Evolutionary conservation across 2,888 invertebrate species (phyloP).

Genomic region (Allacma fusca): DNA sequence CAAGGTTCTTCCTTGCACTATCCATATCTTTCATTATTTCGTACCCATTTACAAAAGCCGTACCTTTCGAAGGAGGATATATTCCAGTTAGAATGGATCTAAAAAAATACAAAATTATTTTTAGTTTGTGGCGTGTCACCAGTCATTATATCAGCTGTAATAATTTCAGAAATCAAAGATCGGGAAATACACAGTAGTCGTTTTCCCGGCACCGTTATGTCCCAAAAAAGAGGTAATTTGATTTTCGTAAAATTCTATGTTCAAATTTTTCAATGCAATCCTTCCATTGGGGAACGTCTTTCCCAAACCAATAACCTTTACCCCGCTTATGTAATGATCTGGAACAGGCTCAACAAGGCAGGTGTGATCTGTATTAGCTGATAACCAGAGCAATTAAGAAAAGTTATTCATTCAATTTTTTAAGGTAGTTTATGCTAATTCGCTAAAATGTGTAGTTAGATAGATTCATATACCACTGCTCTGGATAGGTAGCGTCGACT

Average conservation of each 20-base stretch:
- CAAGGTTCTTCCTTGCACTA: constrained; percentile 73
- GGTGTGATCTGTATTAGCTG: neutral
- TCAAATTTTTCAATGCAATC: constrained; percentile 79
- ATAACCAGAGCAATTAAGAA: neutral
- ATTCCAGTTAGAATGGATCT: constrained; percentile 82
- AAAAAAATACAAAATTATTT: constrained; percentile 57
- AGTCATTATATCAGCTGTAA: neutral
- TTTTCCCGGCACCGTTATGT: constrained; percentile 92
- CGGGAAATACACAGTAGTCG: constrained; percentile 78
- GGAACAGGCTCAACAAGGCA: constrained; percentile 66
- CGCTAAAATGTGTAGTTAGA: too few species aligned
- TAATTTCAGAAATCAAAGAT: neutral
- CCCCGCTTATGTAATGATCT: constrained; percentile 70
- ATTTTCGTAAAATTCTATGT: constrained; percentile 79
- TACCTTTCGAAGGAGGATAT: constrained; percentile 78
- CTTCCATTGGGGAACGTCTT: constrained; percentile 75
- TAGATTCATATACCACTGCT: too few species aligned
- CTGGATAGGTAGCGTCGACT: too few species aligned
- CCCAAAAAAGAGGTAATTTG: constrained; percentile 88
- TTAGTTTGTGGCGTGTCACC: neutral
- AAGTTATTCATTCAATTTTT: neutral
- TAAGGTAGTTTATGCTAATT: too few species aligned
- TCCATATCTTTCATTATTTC: constrained; percentile 70
- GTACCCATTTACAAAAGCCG: constrained; percentile 73
- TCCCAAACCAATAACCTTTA: constrained; percentile 76